Percentiles rank a stretch among this genome's conserved stretches.
Conservation (phyloP, 2,113 vertebrate genomes). For the Callospermophilus lateralis region DNA sequence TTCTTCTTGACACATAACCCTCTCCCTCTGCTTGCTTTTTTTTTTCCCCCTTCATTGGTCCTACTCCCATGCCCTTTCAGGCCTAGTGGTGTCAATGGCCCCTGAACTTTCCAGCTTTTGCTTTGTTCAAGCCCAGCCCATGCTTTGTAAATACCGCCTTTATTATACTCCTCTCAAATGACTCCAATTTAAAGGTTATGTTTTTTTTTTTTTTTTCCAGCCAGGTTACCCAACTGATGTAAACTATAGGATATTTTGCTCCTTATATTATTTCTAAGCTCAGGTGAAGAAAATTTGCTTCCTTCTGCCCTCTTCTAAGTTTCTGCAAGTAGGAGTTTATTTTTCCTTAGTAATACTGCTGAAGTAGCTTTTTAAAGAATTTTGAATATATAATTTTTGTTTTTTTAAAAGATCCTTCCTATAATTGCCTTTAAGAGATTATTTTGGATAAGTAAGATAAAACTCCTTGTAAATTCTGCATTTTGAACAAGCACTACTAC, state of each 20-base stretch:
- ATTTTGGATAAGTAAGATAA: slow-evolving; percentile 19
- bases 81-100: background rate
- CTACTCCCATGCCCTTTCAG: background rate
- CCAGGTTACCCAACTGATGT: background rate
- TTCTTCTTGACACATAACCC: background rate
- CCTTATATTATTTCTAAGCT: slow-evolving; percentile 31
- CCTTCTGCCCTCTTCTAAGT: slow-evolving; percentile 4
- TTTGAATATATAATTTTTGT: slow-evolving; percentile 16
- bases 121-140: background rate
- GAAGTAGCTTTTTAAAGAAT: background rate
- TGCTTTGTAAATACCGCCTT: background rate
- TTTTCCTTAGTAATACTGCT: slow-evolving; percentile 38
- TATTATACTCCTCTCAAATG: background rate
- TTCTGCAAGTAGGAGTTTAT: slow-evolving; percentile 14
- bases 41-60: background rate
- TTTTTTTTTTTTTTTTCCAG: background rate
- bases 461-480: background rate
- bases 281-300: background rate
- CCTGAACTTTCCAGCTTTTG: background rate
- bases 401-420: background rate
- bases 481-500: background rate
- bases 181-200: background rate
- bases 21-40: background rate
- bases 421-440: slow-evolving; percentile 35
- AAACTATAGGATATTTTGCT: slow-evolving; percentile 49